Evolutionary conservation across 1,140 invertebrate species (phyloP).

Genomic region (Anagrus nilaparvatae): DNA sequence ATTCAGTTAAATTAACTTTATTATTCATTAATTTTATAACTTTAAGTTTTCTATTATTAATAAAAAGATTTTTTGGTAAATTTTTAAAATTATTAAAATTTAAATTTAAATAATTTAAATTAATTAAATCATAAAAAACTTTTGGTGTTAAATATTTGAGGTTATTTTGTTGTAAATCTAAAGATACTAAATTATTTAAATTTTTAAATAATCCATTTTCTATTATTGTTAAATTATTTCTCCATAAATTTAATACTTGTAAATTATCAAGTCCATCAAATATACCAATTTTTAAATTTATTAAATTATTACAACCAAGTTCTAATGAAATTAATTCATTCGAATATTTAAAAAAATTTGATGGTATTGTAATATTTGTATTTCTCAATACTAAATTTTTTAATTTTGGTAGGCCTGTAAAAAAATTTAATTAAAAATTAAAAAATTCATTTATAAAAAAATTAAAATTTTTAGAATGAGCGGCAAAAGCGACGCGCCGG

Average conservation of each 20-base stretch:
- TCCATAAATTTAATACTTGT: slow-evolving; percentile 4
- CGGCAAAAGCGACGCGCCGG: no score
- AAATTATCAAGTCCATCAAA: slow-evolving; percentile 3
- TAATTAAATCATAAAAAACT: background rate
- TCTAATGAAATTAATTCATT: background rate
- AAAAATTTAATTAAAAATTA: no score
- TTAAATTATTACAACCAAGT: slow-evolving; percentile 3
- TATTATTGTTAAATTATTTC: slow-evolving; percentile 37
- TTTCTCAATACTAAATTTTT: no score
- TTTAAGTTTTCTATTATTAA: background rate
- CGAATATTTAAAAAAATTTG: background rate
- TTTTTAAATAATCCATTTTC: slow-evolving; percentile 49
- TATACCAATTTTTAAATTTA: background rate
- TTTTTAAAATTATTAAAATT: slow-evolving; percentile 2
- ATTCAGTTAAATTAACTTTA: slow-evolving; percentile 16
- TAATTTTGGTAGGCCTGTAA: no score
- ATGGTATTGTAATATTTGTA: slow-evolving; percentile 2
- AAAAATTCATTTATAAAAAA: no score
- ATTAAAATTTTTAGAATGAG: no score
- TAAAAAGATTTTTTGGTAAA: slow-evolving; percentile 1
- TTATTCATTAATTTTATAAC: slow-evolving; percentile 5
- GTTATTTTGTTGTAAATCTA: slow-evolving; percentile 52
- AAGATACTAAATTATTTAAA: slow-evolving; percentile 43
- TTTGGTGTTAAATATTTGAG: slow-evolving; percentile 19
- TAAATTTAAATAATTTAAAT: slow-evolving; percentile 3